phyloP scores from a whole-genome alignment of 2,113 vertebrate species.

The Myiagra hebetior region DNA sequence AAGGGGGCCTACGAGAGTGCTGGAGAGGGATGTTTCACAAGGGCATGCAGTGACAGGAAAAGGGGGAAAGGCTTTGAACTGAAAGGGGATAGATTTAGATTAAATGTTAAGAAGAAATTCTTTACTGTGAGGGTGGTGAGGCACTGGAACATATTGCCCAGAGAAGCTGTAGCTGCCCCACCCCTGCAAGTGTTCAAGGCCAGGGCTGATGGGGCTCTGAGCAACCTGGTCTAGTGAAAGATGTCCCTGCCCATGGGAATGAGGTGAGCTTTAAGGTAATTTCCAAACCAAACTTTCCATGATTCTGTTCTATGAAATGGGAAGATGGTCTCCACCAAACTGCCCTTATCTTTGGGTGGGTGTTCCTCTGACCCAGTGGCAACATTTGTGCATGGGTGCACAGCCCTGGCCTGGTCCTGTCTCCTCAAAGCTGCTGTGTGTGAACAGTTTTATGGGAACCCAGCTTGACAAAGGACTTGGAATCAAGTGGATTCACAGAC shows the following conservation, averaged over 20 bases:
- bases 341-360: not conserved
- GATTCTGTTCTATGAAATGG: not conserved
- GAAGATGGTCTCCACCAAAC: not conserved
- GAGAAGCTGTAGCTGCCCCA: not conserved
- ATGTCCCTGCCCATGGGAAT: not conserved
- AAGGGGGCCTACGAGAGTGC: not conserved
- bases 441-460: not conserved
- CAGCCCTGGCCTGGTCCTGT: not conserved
- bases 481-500: not conserved
- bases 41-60: not conserved
- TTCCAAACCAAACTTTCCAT: not conserved
- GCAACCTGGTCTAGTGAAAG: not conserved
- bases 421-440: not conserved
- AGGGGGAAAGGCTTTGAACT: not conserved
- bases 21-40: not conserved
- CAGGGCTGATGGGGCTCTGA: not conserved
- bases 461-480: not conserved
- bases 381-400: not conserved
- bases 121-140: not conserved
- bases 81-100: not conserved
- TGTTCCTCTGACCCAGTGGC: not conserved
- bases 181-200: not conserved
- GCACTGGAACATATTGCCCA: not conserved
- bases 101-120: not conserved
- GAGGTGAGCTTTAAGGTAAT: not conserved